These are phyloP conservation scores for Spilarctia lutea DNA, from an alignment of 2,888 invertebrate species.

Conservation along the genomic window DNA sequence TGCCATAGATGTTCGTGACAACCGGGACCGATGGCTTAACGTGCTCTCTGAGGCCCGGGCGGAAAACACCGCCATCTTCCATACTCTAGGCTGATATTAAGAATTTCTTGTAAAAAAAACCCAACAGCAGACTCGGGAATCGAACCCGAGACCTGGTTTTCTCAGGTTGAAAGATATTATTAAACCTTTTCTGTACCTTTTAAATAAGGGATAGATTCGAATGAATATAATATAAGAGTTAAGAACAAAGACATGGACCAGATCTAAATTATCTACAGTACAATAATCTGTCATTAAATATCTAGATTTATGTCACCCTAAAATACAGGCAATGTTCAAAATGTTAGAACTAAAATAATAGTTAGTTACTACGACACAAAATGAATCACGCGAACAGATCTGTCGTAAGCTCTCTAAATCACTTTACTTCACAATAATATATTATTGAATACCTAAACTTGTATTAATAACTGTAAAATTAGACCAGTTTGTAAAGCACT, in stretches of 20 bases:
- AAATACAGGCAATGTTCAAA: neutral
- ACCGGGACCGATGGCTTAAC: too few species aligned
- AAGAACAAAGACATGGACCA: neutral
- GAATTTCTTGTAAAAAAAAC: too few species aligned
- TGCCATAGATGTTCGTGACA: too few species aligned
- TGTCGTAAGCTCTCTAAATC: constrained; percentile 11
- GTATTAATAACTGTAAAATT: neutral
- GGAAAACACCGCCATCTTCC: too few species aligned
- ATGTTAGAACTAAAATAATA: constrained; percentile 2
- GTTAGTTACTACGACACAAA: constrained; percentile 4
- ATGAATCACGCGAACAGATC: constrained; percentile 9
- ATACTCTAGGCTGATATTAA: too few species aligned
- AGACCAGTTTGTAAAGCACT: neutral
- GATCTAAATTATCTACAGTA: neutral
- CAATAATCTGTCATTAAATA: neutral
- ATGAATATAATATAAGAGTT: too few species aligned
- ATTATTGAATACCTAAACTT: neutral
- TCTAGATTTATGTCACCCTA: neutral
- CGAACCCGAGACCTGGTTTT: too few species aligned
- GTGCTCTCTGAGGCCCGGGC: too few species aligned
- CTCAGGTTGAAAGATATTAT: too few species aligned
- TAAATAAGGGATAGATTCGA: neutral
- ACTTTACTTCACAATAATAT: constrained; percentile 13
- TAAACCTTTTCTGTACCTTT: neutral
- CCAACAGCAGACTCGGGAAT: too few species aligned